Percentiles rank a stretch among this genome's conserved stretches.
Conservation (phyloP, 2,888 invertebrate species). For the Teinopalpus imperialis region DNA sequence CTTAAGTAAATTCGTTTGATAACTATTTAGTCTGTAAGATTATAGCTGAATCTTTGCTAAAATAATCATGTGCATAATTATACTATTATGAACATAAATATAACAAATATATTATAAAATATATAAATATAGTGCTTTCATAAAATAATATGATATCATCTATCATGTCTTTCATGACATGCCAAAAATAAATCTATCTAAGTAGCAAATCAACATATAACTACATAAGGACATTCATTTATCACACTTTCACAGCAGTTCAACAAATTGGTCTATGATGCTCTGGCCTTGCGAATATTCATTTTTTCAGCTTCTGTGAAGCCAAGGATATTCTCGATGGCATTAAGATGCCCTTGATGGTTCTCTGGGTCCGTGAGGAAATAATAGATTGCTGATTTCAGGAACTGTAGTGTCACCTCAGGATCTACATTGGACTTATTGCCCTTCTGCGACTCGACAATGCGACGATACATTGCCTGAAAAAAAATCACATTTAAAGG, state of each 20-base stretch:
- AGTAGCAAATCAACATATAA: constrained; percentile 41
- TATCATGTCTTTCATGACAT: constrained; percentile 32
- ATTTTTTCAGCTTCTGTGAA: constrained; percentile 91
- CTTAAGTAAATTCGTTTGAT: constrained; percentile 59
- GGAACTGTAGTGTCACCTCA: constrained; percentile 95
- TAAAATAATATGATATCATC: constrained; percentile 24
- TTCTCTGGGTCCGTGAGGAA: constrained; percentile 95
- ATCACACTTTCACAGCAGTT: constrained; percentile 67
- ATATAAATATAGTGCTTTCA: constrained; percentile 16
- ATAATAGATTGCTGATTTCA: constrained; percentile 96
- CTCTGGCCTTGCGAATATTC: constrained; percentile 88
- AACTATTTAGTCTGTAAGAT: constrained; percentile 13
- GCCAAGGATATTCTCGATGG: constrained; percentile 95
- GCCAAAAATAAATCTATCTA: constrained; percentile 48
- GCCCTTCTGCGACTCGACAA: constrained; percentile 88
- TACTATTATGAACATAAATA: constrained; percentile 1
- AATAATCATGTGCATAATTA: constrained; percentile 14
- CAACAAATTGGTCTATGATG: constrained; percentile 54
- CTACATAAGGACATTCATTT: constrained; percentile 46
- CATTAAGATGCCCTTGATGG: constrained; percentile 92
- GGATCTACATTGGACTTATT: constrained; percentile 90
- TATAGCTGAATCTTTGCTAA: constrained; percentile 16
- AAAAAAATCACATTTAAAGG: constrained; percentile 40
- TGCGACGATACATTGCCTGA: constrained; percentile 93
- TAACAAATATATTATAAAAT: constrained; percentile 5